Percentiles rank a stretch among this genome's conserved stretches.
phyloP scores from a whole-genome alignment of 2,888 invertebrate species.

The Strigamia crassipes region DNA sequence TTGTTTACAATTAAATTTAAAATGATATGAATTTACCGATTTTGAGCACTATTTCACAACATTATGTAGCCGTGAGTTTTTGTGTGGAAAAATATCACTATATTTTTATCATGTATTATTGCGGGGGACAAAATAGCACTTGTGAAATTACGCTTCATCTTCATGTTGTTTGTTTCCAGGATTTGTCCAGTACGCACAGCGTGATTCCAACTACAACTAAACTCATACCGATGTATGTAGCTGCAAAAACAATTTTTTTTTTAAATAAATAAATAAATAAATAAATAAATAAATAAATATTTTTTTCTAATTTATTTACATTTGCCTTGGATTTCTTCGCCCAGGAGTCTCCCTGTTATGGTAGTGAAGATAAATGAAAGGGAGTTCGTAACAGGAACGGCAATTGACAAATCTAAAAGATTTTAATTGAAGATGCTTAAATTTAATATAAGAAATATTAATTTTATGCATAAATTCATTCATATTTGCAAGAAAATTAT shows the following conservation, averaged over 20 bases:
- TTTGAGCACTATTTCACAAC: no score
- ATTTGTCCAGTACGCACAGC: conserved; percentile 68
- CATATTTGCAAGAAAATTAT: no score
- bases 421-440: no score
- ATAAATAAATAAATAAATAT: neutral
- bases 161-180: neutral
- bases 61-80: no score
- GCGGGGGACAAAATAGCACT: no score
- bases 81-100: no score
- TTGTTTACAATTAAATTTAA: no score
- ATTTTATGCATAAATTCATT: no score
- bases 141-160: neutral
- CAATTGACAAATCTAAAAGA: conserved; percentile 73
- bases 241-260: conserved; percentile 62
- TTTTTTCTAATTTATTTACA: neutral
- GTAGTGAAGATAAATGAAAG: conserved; percentile 84
- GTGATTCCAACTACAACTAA: conserved; percentile 67
- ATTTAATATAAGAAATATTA: no score
- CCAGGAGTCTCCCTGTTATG: conserved; percentile 71
- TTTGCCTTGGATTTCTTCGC: conserved; percentile 69
- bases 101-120: no score
- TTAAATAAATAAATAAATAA: neutral
- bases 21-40: no score
- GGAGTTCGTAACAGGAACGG: conserved; percentile 82
- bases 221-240: conserved; percentile 66